Conservation (phyloP, 2,888 invertebrate species). For the Scotopteryx bipunctaria region DNA sequence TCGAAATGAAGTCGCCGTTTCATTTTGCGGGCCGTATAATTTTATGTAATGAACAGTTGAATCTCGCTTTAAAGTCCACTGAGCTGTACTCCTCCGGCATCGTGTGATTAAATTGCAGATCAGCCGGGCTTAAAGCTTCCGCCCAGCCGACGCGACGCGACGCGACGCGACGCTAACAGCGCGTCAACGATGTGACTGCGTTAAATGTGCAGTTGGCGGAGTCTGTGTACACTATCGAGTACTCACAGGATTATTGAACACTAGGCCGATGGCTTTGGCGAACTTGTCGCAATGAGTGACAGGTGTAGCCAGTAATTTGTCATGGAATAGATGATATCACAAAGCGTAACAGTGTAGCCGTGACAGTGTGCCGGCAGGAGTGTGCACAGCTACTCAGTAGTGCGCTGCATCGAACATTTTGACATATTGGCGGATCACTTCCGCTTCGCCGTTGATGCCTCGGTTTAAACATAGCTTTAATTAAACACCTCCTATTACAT, state of each 20-base stretch:
- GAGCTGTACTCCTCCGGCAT: slow-evolving; percentile 6
- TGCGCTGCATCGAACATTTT: background rate
- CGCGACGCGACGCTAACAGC: background rate
- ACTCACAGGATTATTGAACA: too few species aligned
- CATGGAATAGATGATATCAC: too few species aligned
- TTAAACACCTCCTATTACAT: background rate
- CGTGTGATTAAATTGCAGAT: slow-evolving; percentile 1
- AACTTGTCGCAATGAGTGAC: too few species aligned
- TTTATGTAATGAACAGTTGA: slow-evolving; percentile 12
- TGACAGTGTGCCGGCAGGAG: too few species aligned
- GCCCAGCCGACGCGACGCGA: background rate
- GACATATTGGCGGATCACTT: background rate
- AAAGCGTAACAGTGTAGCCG: too few species aligned
- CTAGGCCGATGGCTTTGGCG: too few species aligned
- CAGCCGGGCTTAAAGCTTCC: background rate
- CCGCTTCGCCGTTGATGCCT: background rate
- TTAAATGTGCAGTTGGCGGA: background rate
- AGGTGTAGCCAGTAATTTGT: too few species aligned
- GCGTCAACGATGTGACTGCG: background rate
- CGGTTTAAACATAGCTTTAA: background rate
- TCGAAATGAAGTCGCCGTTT: slow-evolving; percentile 11
- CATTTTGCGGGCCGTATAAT: slow-evolving; percentile 9
- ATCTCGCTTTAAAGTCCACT: slow-evolving; percentile 10
- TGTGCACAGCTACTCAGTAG: background rate
- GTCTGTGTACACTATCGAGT: too few species aligned